These are phyloP conservation scores for Vidua macroura DNA, from an alignment of 2,113 vertebrate genomes.

Conservation along the genomic window DNA sequence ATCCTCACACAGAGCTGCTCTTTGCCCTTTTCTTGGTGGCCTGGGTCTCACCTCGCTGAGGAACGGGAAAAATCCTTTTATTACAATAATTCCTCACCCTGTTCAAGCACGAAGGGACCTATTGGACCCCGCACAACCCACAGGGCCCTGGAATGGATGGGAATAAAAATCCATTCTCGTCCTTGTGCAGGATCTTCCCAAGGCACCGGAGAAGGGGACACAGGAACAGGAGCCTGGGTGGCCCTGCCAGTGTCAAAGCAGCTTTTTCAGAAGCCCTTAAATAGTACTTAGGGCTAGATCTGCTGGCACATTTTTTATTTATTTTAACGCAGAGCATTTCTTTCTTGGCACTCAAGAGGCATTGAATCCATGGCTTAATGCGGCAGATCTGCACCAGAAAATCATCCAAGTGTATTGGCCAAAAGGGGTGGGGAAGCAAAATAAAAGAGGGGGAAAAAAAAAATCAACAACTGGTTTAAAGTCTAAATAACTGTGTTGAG, in stretches of 20 bases:
- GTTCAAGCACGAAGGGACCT: neutral
- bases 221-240: neutral
- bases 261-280: neutral
- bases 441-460: neutral
- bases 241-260: neutral
- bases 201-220: neutral
- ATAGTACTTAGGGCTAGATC: neutral
- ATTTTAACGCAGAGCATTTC: neutral
- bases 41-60: neutral
- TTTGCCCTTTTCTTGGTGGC: neutral
- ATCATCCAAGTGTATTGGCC: constrained; percentile 10
- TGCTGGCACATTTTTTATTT: neutral
- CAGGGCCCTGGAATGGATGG: neutral
- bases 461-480: neutral
- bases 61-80: neutral
- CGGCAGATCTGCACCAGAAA: neutral
- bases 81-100: neutral
- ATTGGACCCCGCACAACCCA: neutral
- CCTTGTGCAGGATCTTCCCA: neutral
- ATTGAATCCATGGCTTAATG: constrained; percentile 23
- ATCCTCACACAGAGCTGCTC: neutral
- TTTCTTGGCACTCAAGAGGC: constrained; percentile 2
- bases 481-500: neutral
- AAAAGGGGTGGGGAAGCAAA: neutral
- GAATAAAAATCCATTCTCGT: neutral